Evolutionary conservation across 1,140 invertebrate species (phyloP).

Genomic region (Heliconius eleuchia): DNA sequence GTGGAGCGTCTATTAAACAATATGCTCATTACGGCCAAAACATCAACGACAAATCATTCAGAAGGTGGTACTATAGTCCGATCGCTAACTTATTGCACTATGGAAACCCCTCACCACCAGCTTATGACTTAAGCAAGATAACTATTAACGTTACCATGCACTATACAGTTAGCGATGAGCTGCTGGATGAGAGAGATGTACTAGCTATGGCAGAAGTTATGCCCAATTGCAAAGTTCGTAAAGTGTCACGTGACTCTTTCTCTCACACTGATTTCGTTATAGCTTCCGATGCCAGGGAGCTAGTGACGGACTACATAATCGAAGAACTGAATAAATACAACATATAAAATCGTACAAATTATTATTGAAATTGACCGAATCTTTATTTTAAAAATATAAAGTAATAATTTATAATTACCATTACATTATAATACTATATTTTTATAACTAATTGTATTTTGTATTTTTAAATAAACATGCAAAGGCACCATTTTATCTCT

Average conservation of each 20-base stretch:
- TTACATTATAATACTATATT: neutral
- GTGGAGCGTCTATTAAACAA: slow-evolving; percentile 61
- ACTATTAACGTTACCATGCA: slow-evolving; percentile 59
- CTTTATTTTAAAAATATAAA: too few species aligned
- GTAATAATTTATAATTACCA: neutral
- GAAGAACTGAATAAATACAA: slow-evolving; percentile 31
- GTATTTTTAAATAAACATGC: neutral
- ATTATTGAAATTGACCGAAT: neutral
- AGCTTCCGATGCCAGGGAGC: slow-evolving; percentile 52
- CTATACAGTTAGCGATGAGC: slow-evolving; percentile 56
- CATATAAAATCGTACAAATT: neutral
- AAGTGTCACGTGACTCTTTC: slow-evolving; percentile 55
- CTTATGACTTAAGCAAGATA: slow-evolving; percentile 54
- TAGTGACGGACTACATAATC: slow-evolving; percentile 54
- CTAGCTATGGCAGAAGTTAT: slow-evolving; percentile 60
- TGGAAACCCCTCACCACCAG: slow-evolving; percentile 47
- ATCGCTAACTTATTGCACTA: slow-evolving; percentile 49
- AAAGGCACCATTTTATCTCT: neutral
- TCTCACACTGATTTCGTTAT: slow-evolving; percentile 55
- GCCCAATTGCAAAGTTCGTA: slow-evolving; percentile 50
- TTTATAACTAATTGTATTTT: neutral
- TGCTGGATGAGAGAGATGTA: slow-evolving; percentile 62
- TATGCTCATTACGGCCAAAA: slow-evolving; percentile 67
- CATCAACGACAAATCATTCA: slow-evolving; percentile 57
- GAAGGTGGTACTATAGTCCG: slow-evolving; percentile 54